Conservation (phyloP, 2,113 vertebrate species). For the Aleadryas rufinucha region DNA sequence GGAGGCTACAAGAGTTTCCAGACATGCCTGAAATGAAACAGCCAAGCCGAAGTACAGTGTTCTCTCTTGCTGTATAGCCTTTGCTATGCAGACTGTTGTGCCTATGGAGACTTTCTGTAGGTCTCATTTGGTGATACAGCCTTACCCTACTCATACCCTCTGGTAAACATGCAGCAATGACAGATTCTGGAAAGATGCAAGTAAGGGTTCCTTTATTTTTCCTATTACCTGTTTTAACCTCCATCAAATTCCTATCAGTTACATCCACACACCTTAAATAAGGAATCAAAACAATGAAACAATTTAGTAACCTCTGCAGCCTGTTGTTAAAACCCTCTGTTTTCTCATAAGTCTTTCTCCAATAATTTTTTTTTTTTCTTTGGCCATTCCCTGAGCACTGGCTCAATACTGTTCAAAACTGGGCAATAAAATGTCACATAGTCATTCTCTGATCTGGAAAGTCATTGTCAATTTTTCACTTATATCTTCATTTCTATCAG, state of each 20-base stretch:
- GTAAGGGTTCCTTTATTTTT: not conserved
- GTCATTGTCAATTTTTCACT: not conserved
- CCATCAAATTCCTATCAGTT: not conserved
- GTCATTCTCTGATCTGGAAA: not conserved
- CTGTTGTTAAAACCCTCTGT: not conserved
- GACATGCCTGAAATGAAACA: not conserved
- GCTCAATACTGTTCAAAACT: not conserved
- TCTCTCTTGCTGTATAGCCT: not conserved
- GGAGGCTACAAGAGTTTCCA: not conserved
- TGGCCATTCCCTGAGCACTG: not conserved
- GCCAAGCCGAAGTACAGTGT: not conserved
- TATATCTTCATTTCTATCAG: not conserved
- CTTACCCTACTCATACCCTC: not conserved
- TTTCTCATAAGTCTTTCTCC: not conserved
- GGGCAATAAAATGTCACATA: not conserved
- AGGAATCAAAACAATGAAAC: not conserved
- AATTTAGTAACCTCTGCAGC: not conserved
- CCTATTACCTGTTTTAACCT: not conserved
- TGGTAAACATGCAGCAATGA: not conserved
- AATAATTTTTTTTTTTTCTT: not conserved
- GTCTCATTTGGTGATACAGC: not conserved
- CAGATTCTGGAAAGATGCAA: not conserved
- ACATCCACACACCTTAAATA: not conserved
- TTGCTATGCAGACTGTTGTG: not conserved
- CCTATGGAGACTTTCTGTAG: not conserved